These are phyloP conservation scores for Agrypnus murinus DNA, from an alignment of 2,888 invertebrate species.

Conservation along the genomic window DNA sequence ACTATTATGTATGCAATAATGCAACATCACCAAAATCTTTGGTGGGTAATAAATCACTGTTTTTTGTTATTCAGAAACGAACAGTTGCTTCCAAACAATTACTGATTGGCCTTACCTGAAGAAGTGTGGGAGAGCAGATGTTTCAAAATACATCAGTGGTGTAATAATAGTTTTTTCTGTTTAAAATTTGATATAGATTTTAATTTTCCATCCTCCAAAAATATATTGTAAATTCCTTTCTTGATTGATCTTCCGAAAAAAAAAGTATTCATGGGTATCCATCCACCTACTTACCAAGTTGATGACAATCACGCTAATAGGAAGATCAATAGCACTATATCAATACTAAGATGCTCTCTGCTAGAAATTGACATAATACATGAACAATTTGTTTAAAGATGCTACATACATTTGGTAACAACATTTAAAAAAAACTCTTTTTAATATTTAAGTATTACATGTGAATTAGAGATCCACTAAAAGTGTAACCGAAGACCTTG, in stretches of 20 bases:
- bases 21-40: slow-evolving; percentile 10
- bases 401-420: too few species aligned
- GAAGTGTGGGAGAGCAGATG: slow-evolving; percentile 46
- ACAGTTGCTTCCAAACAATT: slow-evolving; percentile 48
- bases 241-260: too few species aligned
- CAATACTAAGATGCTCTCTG: too few species aligned
- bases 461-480: not conserved
- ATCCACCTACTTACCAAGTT: too few species aligned
- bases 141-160: slow-evolving; percentile 28
- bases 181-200: slow-evolving; percentile 8
- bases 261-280: too few species aligned
- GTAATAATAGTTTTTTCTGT: slow-evolving; percentile 10
- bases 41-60: slow-evolving; percentile 34
- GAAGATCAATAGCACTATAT: too few species aligned
- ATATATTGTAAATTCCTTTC: too few species aligned
- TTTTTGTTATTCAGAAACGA: slow-evolving; percentile 24
- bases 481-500: slow-evolving; percentile 12
- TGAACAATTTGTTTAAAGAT: too few species aligned
- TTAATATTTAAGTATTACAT: not conserved
- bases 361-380: too few species aligned
- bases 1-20: not conserved
- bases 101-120: slow-evolving; percentile 40
- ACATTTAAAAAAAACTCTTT: too few species aligned
- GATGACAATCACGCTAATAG: too few species aligned
- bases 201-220: too few species aligned